phyloP scores from a whole-genome alignment of 2,113 vertebrate species.

The Pycnonotus jocosus region DNA sequence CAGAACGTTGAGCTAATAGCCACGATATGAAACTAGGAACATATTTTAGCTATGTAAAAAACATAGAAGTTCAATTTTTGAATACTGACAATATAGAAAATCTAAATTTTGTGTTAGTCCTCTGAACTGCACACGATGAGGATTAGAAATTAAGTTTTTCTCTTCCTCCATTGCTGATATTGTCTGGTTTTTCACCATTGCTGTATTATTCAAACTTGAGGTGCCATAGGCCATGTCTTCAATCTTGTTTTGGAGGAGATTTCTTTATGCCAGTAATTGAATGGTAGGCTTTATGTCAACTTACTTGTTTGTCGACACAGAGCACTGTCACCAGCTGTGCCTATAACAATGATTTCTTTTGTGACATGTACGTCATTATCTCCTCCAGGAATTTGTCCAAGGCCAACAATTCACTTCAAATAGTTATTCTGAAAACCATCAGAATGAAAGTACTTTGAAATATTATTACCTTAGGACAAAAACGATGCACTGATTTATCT shows the following conservation, averaged over 20 bases:
- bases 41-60: not conserved
- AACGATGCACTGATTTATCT: not conserved
- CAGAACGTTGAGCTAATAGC: not conserved
- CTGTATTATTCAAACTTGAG: slow-evolving; percentile 28
- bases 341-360: slow-evolving; percentile 44
- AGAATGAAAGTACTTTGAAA: slow-evolving; percentile 41
- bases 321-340: not conserved
- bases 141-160: not conserved
- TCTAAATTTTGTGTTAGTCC: not conserved
- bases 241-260: slow-evolving; percentile 34
- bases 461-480: slow-evolving; percentile 42
- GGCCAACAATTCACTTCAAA: slow-evolving; percentile 50
- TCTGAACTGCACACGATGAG: not conserved
- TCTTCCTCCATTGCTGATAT: not conserved
- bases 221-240: not conserved
- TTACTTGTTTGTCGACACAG: not conserved
- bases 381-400: slow-evolving; percentile 40
- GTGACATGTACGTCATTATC: slow-evolving; percentile 12
- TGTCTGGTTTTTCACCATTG: not conserved
- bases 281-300: slow-evolving; percentile 39
- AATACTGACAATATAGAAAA: not conserved
- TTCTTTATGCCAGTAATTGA: slow-evolving; percentile 40
- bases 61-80: not conserved
- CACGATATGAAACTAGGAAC: not conserved
- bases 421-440: slow-evolving; percentile 26